These are phyloP conservation scores for Calliphora vomitoria DNA, from an alignment of 2,888 invertebrate species.

Conservation along the genomic window DNA sequence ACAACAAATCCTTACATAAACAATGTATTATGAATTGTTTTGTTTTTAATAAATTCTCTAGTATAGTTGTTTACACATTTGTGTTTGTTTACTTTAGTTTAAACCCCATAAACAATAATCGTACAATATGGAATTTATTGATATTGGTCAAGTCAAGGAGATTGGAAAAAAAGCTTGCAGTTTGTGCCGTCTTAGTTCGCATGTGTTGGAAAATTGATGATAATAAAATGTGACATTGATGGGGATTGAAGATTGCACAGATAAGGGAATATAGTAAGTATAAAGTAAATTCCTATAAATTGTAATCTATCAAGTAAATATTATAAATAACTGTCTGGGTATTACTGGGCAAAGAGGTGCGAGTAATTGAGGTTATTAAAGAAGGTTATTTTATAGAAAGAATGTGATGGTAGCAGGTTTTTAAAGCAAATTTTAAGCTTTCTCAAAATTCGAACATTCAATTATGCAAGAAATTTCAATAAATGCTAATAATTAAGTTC, in stretches of 20 bases:
- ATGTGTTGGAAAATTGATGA: background rate
- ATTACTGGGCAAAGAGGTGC: background rate
- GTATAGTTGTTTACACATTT: background rate
- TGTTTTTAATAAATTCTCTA: conserved; percentile 4
- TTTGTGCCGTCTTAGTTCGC: background rate
- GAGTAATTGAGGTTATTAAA: background rate
- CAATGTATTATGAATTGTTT: conserved; percentile 3
- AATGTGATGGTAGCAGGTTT: no score
- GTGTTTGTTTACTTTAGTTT: conserved; percentile 21
- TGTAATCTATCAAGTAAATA: background rate
- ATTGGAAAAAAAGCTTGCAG: background rate
- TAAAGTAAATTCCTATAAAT: background rate
- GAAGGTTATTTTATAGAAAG: background rate
- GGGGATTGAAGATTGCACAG: background rate
- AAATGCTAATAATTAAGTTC: no score
- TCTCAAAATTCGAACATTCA: no score
- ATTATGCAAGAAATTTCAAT: no score
- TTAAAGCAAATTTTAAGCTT: no score
- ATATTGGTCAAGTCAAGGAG: conserved; percentile 54
- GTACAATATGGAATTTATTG: conserved; percentile 44
- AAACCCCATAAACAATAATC: conserved; percentile 17
- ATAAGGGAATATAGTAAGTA: conserved; percentile 1
- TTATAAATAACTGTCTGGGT: background rate
- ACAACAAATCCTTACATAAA: conserved; percentile 20
- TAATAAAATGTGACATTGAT: conserved; percentile 29